These are phyloP conservation scores for Ia io DNA, from an alignment of 2,113 vertebrate species.

Conservation along the genomic window DNA sequence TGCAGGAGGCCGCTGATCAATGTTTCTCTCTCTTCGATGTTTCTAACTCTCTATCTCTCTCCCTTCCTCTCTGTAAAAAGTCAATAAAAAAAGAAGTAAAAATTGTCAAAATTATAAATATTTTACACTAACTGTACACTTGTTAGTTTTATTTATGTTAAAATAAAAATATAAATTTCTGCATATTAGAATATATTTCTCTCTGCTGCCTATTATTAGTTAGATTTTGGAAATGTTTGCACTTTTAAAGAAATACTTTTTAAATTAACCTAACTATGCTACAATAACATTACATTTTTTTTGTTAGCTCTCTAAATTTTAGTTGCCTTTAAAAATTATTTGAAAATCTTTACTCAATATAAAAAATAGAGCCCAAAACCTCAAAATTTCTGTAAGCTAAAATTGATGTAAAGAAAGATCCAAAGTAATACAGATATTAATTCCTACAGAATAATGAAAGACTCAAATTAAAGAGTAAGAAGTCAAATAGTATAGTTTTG, in stretches of 20 bases:
- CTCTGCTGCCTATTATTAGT: background rate
- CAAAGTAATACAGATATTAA: background rate
- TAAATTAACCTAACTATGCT: background rate
- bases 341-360: background rate
- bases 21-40: no score
- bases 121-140: background rate
- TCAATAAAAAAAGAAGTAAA: background rate
- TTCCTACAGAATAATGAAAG: background rate
- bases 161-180: background rate
- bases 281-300: background rate
- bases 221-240: background rate
- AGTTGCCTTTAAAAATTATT: background rate
- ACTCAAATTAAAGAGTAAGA: background rate
- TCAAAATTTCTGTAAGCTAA: background rate
- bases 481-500: background rate
- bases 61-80: no score
- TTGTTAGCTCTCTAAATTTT: background rate
- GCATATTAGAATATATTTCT: background rate
- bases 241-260: background rate
- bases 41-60: no score
- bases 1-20: no score
- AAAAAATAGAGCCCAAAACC: background rate
- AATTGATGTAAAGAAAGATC: background rate
- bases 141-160: background rate
- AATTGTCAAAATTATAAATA: background rate